These are phyloP conservation scores for Gymnopithys bicolor DNA, from an alignment of 2,797 vertebrate genomes.

Conservation along the genomic window DNA sequence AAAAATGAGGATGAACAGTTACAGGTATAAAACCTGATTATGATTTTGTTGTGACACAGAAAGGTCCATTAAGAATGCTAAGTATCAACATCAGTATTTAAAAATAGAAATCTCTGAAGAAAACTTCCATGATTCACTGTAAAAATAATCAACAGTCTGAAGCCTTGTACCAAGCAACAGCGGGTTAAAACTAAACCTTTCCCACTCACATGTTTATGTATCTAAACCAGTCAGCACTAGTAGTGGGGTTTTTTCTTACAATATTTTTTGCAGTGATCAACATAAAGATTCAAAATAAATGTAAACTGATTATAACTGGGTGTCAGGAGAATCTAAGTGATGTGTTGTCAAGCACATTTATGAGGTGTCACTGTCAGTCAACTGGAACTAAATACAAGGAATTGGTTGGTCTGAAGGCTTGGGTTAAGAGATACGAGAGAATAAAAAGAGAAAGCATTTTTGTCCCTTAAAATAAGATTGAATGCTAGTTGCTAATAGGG, in stretches of 20 bases:
- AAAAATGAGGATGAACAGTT: neutral
- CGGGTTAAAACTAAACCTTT: neutral
- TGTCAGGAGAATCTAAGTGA: neutral
- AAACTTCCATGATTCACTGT: neutral
- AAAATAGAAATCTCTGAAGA: neutral
- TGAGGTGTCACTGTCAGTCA: neutral
- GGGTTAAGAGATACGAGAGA: neutral
- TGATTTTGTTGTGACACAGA: neutral
- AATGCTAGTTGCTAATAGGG: neutral
- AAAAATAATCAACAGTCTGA: neutral
- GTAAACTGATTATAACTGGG: neutral
- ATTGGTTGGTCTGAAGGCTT: neutral
- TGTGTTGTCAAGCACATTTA: neutral
- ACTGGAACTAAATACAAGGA: neutral
- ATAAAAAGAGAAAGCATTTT: neutral
- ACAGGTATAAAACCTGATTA: neutral
- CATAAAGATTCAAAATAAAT: neutral
- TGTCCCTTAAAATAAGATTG: neutral
- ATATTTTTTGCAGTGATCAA: neutral
- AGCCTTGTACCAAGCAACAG: neutral
- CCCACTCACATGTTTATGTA: neutral
- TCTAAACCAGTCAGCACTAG: neutral
- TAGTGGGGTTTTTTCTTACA: neutral
- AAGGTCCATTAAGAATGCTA: neutral
- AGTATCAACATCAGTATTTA: neutral